Evolutionary conservation across 2,113 vertebrate genomes (phyloP).

Genomic region (Phoenicopterus ruber): DNA sequence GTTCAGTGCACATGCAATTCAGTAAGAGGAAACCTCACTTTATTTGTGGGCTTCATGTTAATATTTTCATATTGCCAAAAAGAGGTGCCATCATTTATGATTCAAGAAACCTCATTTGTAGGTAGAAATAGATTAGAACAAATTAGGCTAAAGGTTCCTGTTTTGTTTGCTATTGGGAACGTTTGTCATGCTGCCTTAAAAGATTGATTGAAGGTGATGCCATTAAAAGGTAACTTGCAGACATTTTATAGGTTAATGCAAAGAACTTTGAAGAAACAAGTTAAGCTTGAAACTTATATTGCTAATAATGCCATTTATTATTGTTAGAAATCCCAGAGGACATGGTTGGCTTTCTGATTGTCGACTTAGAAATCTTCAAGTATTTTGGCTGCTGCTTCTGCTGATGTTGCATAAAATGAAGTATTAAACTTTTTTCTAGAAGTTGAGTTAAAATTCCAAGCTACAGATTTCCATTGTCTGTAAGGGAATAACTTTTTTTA

Average conservation of each 20-base stretch:
- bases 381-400: not conserved
- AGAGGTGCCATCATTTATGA: not conserved
- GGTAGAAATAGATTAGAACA: not conserved
- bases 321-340: not conserved
- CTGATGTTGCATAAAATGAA: not conserved
- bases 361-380: not conserved
- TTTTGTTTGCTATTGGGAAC: not conserved
- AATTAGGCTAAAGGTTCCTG: not conserved
- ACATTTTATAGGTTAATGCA: not conserved
- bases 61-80: not conserved
- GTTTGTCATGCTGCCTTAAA: not conserved
- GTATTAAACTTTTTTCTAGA: not conserved
- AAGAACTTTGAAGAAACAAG: not conserved
- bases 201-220: not conserved
- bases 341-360: not conserved
- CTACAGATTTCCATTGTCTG: not conserved
- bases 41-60: not conserved
- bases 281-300: not conserved
- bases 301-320: not conserved
- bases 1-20: not conserved
- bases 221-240: not conserved
- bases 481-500: not conserved
- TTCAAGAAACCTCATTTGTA: not conserved
- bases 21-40: not conserved
- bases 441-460: not conserved